Evolutionary conservation across 2,797 vertebrate species (phyloP), one percentile per base, ranked within the genome.

Genomic region (Babyrousa celebensis): DNA sequence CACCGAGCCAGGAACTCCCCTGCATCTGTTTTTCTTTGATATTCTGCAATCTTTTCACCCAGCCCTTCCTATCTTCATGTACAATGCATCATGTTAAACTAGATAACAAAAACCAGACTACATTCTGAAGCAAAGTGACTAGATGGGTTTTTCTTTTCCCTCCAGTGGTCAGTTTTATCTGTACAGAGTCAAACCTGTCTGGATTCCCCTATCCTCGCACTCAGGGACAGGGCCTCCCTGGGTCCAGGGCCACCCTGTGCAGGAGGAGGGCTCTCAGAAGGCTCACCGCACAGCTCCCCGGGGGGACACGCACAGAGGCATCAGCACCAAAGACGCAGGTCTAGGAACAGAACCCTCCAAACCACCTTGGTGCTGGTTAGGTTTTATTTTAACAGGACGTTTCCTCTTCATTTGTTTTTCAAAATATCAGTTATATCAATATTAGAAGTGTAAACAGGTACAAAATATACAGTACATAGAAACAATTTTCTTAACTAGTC

Each of bases 401-500:
- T 72, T 96, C 97, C 95, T 96, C 90, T 94, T 97, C 88, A 75
- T 96, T 92, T 93, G 56, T 91, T 96, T 93, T 92, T 74, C 95
- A 98, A 98, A 98, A 98, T 97, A 98, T 97, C 97, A 96, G 96
- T 97, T 97, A 95, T 97, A 95, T 97, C 96, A 97, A 97, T 96
- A 97, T 98, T 97, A 97, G 96, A 97, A 97, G 96, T 98, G 97
- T 98, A 97, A 98, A 97, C 96, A 96, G 86, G 96, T 97, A 98
- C 97, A 98, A 97, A 98, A 98, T 97, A 97, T 97, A 97, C 97
- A 98, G 97, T 97, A 98, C 97, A 97, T 95, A 98, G 97, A 98
- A 98, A 97, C 97, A 86, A 93, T 96, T 89, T 91, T 89, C 91
- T 94, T 95, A 97, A 96, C 97, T 97, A 97, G 80, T 93, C 97